Base-by-base conservation (phyloP, 2,888 invertebrate species). In the Aromia moschata region DNA sequence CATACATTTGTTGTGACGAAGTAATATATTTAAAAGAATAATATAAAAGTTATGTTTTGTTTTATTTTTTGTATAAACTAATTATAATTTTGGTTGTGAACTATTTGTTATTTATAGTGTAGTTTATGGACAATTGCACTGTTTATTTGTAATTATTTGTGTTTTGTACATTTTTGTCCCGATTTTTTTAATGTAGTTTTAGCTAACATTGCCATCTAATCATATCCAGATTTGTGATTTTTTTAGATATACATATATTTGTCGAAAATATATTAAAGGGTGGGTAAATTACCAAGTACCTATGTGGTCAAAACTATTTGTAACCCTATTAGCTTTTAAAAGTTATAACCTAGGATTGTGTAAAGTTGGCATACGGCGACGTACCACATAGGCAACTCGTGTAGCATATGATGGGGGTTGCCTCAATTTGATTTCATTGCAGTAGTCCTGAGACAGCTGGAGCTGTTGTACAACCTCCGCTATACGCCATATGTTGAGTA, bases 191-290 rank as follows among this genome's bases (percentile, higher is more conserved):
- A 63, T 67, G 65, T 66, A 58, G 62, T 64, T 62, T 63, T 66
- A 64, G 65, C 65, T 66, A 69, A 66, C 65, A 71, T 75, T 78
- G 77, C 78, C 78, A 78, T 77, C 74, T 73, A 69, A 69, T 69
- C 73, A 75, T 74, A 73, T 75, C 77, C 75, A 74, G 74, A 74
- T 71, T 77, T 79, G 79, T 79, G 79, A 79, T 78, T 78, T 74
- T n/a, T 72, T 77, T 72, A 68, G 64, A 67, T 69, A 56, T 69
- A n/a, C n/a, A n/a, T n/a, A 65, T 62, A 62, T 65, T 61, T 65
- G 62, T 62, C 58, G 55, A 65, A 62, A 62, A 67, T 61, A 58
- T 53, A 25, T 16, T 46, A 41, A 37, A 31, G 52, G 52, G 41
- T 16, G 41, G 41, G 40, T n/a, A 31, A 10, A 30, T 51, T n/a